Conservation (phyloP, 1,140 invertebrate species). For the Trichonephila clavipes region DNA sequence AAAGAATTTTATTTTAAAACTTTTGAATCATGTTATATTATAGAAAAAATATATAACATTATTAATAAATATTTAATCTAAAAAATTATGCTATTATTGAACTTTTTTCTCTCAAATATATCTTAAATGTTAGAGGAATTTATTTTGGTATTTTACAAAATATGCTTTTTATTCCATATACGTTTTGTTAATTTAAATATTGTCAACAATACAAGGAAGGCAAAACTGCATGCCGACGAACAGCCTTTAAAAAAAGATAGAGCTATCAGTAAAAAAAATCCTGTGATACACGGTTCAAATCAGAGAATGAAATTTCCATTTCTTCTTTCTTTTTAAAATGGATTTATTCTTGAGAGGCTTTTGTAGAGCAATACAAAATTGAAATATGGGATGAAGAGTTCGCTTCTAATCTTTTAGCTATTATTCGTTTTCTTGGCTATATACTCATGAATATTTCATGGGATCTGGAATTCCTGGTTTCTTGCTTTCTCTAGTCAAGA, state of each 20-base stretch:
- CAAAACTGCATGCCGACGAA: background rate
- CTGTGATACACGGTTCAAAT: background rate
- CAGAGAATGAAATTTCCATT: slow-evolving; percentile 28
- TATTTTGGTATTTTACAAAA: no score
- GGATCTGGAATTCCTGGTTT: background rate
- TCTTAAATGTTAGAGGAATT: no score
- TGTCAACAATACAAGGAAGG: background rate
- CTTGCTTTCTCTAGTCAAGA: background rate
- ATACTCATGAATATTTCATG: slow-evolving; percentile 42
- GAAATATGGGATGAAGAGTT: slow-evolving; percentile 40
- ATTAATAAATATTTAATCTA: no score
- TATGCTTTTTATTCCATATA: no score
- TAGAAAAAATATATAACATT: no score
- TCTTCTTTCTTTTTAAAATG: slow-evolving; percentile 13
- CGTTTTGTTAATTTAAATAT: background rate
- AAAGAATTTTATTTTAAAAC: no score
- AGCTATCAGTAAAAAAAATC: background rate
- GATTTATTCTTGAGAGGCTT: background rate
- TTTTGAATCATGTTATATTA: no score
- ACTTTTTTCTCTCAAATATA: no score
- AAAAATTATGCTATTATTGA: no score
- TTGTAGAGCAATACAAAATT: slow-evolving; percentile 47
- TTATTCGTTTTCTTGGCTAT: slow-evolving; percentile 54
- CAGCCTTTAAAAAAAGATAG: background rate
- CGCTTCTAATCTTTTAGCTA: slow-evolving; percentile 55